phyloP scores from a whole-genome alignment of 2,797 vertebrate species.

The Dendrocincla fuliginosa region DNA sequence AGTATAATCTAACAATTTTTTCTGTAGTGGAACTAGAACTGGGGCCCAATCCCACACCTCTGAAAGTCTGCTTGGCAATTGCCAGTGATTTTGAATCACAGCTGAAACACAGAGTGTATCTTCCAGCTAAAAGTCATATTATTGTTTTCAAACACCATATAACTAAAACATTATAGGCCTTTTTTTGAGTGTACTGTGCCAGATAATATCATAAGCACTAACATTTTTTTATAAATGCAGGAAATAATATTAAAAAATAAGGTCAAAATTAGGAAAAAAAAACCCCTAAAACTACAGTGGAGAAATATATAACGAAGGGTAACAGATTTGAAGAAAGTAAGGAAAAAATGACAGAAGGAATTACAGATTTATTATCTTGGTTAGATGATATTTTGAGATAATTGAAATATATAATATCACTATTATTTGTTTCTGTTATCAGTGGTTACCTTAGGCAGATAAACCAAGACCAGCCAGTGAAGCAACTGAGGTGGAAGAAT shows the following conservation, averaged over 20 bases:
- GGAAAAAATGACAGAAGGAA: background rate
- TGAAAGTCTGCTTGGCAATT: background rate
- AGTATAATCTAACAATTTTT: background rate
- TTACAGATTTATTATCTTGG: background rate
- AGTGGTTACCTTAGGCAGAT: background rate
- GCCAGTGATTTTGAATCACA: background rate
- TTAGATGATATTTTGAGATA: conserved; percentile 3
- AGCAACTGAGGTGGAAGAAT: background rate
- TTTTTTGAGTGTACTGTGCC: background rate
- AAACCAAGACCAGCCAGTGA: background rate
- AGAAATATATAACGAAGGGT: background rate
- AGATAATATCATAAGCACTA: background rate
- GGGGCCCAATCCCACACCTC: background rate
- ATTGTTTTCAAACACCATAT: background rate
- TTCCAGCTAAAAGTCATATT: background rate
- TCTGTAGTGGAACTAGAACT: background rate
- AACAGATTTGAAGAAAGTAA: background rate
- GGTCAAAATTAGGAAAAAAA: background rate
- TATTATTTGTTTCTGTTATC: background rate
- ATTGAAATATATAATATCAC: background rate
- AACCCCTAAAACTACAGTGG: background rate
- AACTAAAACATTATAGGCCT: background rate
- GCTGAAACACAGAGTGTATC: background rate
- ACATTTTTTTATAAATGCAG: background rate
- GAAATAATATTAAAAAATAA: background rate